Evolutionary conservation across 1,140 invertebrate genomes (phyloP).

Genomic region (Asobara japonica): DNA sequence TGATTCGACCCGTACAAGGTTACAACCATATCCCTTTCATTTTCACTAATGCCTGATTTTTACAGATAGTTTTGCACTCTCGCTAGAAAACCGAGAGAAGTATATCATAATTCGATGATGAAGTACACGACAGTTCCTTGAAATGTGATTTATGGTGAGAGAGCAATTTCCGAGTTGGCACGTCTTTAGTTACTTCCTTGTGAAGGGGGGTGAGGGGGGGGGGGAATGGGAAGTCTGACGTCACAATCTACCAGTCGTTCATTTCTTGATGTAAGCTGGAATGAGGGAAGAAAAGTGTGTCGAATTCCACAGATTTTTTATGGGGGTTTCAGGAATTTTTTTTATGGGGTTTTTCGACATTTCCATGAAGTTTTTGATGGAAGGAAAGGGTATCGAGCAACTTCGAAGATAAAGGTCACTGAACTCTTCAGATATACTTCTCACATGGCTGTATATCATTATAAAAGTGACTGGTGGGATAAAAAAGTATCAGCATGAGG

Average conservation of each 20-base stretch:
- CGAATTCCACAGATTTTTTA: background rate
- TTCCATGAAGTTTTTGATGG: background rate
- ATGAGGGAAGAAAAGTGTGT: background rate
- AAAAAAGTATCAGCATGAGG: too few relatives aligned
- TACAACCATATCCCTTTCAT: background rate
- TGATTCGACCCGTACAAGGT: too few relatives aligned
- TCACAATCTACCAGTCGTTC: background rate
- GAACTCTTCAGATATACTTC: too few relatives aligned
- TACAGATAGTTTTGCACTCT: background rate
- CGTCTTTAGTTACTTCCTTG: background rate
- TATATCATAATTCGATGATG: background rate
- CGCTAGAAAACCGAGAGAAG: background rate
- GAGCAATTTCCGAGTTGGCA: background rate
- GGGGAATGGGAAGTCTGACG: background rate
- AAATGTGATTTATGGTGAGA: background rate
- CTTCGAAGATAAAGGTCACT: too few relatives aligned
- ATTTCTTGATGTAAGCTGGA: background rate
- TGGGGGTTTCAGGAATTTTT: background rate
- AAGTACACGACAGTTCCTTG: background rate
- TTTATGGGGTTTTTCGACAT: background rate
- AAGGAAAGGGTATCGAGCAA: too few relatives aligned
- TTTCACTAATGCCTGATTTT: background rate
- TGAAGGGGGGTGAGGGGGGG: too few relatives aligned
- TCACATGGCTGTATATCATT: too few relatives aligned
- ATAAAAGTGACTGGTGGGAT: too few relatives aligned